Evolutionary conservation across 1,140 invertebrate genomes (phyloP).

Genomic region (Neuroterus valhalla): DNA sequence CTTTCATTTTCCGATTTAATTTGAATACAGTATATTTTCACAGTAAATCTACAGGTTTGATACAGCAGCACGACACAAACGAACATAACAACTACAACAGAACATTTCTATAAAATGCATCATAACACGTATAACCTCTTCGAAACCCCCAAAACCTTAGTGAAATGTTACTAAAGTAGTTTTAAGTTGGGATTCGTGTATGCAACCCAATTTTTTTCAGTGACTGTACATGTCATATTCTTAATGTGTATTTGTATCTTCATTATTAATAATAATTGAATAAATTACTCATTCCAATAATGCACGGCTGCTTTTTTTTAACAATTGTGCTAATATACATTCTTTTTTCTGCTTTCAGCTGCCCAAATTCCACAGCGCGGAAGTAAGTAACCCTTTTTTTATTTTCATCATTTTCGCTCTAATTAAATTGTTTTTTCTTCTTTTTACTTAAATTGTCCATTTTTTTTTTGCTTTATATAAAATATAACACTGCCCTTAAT

Average conservation of each 20-base stretch:
- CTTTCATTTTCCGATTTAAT: too few species aligned
- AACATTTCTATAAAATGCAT: conserved; percentile 50
- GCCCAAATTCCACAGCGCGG: conserved; percentile 91
- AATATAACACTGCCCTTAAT: too few species aligned
- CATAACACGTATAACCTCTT: conserved; percentile 46
- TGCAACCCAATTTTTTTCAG: conserved; percentile 70
- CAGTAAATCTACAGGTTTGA: too few species aligned
- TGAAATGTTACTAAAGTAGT: conserved; percentile 69
- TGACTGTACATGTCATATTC: conserved; percentile 73
- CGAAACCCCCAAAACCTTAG: conserved; percentile 62
- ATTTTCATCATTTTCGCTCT: neutral
- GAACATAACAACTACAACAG: conserved; percentile 42
- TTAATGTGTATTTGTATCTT: conserved; percentile 71
- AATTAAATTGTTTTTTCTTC: too few species aligned
- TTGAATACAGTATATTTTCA: too few species aligned
- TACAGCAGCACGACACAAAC: conserved; percentile 12
- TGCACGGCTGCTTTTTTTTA: neutral
- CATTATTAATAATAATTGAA: conserved; percentile 52
- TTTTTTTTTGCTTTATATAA: too few species aligned
- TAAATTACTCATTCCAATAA: conserved; percentile 21
- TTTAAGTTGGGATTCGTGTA: conserved; percentile 70
- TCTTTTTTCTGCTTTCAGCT: conserved; percentile 84
- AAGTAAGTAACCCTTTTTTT: conserved; percentile 80
- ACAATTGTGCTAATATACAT: conserved; percentile 54
- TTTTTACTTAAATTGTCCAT: too few species aligned